Evolutionary conservation across 2,888 invertebrate species (phyloP).

Genomic region (Tetragnatha montana): DNA sequence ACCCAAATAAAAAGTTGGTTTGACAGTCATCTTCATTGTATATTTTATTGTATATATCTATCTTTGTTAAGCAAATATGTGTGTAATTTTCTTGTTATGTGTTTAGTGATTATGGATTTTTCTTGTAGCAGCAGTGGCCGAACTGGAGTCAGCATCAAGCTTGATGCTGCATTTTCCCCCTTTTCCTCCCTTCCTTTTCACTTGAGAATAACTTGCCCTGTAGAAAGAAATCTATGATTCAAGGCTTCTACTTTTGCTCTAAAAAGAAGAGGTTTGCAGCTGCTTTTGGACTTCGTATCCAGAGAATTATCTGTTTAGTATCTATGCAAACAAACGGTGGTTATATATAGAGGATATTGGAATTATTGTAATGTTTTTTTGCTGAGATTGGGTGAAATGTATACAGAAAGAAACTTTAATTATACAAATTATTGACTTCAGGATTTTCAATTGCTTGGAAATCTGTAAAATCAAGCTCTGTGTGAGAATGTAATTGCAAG

Average conservation of each 20-base stretch:
- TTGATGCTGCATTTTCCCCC: conserved; percentile 51
- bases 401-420: conserved; percentile 59
- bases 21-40: no score
- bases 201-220: conserved; percentile 54
- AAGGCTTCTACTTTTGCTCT: conserved; percentile 70
- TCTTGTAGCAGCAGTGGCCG: conserved; percentile 63
- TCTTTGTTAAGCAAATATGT: background rate
- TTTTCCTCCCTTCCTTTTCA: conserved; percentile 47
- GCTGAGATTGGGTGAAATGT: conserved; percentile 55
- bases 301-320: conserved; percentile 64
- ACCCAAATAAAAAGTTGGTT: no score
- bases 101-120: background rate
- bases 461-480: conserved; percentile 49
- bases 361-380: conserved; percentile 57
- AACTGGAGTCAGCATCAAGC: conserved; percentile 69
- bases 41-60: background rate
- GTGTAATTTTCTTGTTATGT: background rate
- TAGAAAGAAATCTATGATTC: conserved; percentile 54
- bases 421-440: conserved; percentile 59
- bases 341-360: conserved; percentile 45
- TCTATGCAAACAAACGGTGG: conserved; percentile 67
- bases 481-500: conserved; percentile 64
- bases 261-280: conserved; percentile 63
- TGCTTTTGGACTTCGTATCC: conserved; percentile 69
- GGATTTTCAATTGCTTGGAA: conserved; percentile 56